Evolutionary conservation across 1,140 invertebrate species (phyloP), one percentile per base, ranked within the genome.

Genomic region (Marisa cornuarietis): DNA sequence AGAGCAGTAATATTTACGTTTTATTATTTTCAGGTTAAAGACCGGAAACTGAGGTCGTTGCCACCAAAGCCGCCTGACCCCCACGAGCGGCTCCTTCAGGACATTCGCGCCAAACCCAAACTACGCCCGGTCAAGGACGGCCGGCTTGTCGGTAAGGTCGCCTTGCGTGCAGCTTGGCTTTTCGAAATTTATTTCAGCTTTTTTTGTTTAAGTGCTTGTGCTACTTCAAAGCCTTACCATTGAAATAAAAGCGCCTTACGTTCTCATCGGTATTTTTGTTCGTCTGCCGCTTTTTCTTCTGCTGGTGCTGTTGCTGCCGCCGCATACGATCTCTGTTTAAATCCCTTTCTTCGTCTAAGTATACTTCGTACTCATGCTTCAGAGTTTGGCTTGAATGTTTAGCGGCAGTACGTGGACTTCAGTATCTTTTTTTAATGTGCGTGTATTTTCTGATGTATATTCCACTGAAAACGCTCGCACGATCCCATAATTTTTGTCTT

Each of bases 81-180:
- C 0, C 92, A 96, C 79, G 97, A 99, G 91, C 93, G 95, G 83
- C 92, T 99, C 1, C 94, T 99, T 92, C 94, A 96, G 79, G 96
- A 96, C 78, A 98, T 98, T 83, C 94, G 96, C 22, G 75, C 81
- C 61, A 77, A 86, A 65, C 84, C 83, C 54, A 87, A 87, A 80
- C 81, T 90, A 24, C 84, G 80, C 75, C 87, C 89, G 26, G 86
- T 89, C 51, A 85, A 80, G 31, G 83, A 86, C 26, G 84, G 87
- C 26, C 84, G 80, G 78, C 78, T 86, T 76, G 78, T 87, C 24
- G 88, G 87, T 89, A 83, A 42, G 76, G 85, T 82, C 5, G n/a
- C 62, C 58, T 22, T 8, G 26, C 52, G n/a, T 42, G 31, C 31
- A 42, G 31, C 31, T 42, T 42, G 31, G 31, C 31, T 16, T 13